Base-by-base conservation (phyloP, 2,797 vertebrate species). In the Amblyraja radiata region DNA sequence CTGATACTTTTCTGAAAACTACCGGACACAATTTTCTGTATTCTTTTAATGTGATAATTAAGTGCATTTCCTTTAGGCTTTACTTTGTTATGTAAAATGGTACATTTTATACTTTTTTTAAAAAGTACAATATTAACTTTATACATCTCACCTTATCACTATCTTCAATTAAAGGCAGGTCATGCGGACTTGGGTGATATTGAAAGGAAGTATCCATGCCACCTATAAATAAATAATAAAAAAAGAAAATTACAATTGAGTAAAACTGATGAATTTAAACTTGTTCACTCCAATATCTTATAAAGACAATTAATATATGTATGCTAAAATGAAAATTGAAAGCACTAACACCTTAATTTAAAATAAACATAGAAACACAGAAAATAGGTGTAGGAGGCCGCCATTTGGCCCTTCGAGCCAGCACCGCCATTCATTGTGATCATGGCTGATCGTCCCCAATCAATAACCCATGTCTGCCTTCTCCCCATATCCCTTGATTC, bases 121-220 rank as follows among this genome's bases (percentile, higher is more conserved):
- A 65, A n/a, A 36, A 86, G 36, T 23, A 32, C 68, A 92, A 78
- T 93, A 94, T 93, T 90, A 81, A 94, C 46, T 54, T 54, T 54
- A 91, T 79, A 93, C 74, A 92, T 94, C 96, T 97, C 97, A 99
- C 98, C 98, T 99, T 99, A 95, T 99, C 98, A 93, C 97, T 97
- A 95, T 98, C 97, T 94, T 99, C 98, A 95, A 97, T 97, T 94
- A 97, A 99, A 78, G 97, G 96, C 93, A 97, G 97, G 95, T 99
- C 98, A 93, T 98, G 97, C 95, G 98, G 98, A 95, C 96, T 94
- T 94, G 96, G 95, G 94, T 97, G 97, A 95, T 97, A 99, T 94
- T 97, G 98, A 96, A 98, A 98, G 58, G 97, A 95, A 95, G 97
- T 96, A 93, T 97, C 97, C 95, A 98, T 96, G 94, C 97, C 97